Conservation (phyloP, 2,888 invertebrate genomes). For the Chironomus tentans region DNA sequence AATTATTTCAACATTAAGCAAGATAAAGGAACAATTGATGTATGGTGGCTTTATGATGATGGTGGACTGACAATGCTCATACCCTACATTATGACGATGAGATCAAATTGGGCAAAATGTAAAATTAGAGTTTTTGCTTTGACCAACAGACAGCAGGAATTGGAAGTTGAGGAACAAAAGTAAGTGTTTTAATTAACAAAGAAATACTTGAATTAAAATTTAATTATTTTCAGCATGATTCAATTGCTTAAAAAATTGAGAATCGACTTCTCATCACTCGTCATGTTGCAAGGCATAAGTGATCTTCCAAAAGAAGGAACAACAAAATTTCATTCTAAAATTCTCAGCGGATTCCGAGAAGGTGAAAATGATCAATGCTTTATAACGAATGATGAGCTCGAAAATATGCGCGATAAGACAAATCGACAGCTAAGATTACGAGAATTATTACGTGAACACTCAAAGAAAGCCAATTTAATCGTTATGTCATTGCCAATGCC, state of each 20-base stretch:
- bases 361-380: constrained; percentile 33
- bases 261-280: constrained; percentile 84
- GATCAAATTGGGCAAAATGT: constrained; percentile 67
- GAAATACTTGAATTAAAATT: too few relatives aligned
- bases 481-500: constrained; percentile 97
- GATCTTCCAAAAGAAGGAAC: constrained; percentile 71
- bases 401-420: constrained; percentile 73
- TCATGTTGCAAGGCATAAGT: constrained; percentile 83
- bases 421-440: constrained; percentile 82
- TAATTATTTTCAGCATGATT: constrained; percentile 68
- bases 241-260: constrained; percentile 87
- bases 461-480: constrained; percentile 74
- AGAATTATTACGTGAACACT: constrained; percentile 82
- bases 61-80: constrained; percentile 76
- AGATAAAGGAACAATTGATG: constrained; percentile 75
- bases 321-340: constrained; percentile 59
- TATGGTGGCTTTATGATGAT: constrained; percentile 96
- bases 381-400: constrained; percentile 58
- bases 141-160: constrained; percentile 65
- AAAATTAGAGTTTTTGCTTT: constrained; percentile 75
- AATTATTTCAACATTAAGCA: constrained; percentile 69
- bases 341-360: constrained; percentile 58
- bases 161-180: constrained; percentile 79
- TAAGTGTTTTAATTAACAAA: too few relatives aligned
- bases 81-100: constrained; percentile 74